phyloP scores from a whole-genome alignment of 2,113 vertebrate genomes.

The Cepphus grylle region DNA sequence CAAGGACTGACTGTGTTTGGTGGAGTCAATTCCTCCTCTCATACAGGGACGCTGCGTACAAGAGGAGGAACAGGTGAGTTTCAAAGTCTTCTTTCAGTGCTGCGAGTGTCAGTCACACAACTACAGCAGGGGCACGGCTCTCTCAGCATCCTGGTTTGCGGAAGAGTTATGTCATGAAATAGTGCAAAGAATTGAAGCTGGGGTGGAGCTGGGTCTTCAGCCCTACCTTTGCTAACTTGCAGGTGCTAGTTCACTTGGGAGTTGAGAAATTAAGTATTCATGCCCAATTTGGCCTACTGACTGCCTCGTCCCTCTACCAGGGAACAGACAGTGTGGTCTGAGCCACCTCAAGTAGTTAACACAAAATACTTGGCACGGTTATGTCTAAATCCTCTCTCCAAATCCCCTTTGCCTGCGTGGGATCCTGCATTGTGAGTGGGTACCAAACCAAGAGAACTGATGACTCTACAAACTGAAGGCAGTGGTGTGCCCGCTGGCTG shows the following conservation, averaged over 20 bases:
- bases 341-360: background rate
- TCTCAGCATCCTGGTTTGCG: background rate
- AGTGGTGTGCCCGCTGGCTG: background rate
- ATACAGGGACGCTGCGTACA: constrained; percentile 88
- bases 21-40: constrained; percentile 88
- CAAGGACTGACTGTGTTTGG: constrained; percentile 91
- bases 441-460: background rate
- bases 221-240: background rate
- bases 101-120: fast-evolving
- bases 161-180: background rate
- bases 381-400: background rate
- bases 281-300: background rate
- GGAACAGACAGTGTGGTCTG: background rate
- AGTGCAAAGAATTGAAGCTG: background rate
- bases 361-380: background rate
- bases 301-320: background rate
- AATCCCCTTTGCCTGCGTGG: background rate
- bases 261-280: background rate
- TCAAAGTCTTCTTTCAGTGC: background rate
- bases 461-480: background rate
- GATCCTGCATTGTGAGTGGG: background rate
- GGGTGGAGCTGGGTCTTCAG: background rate
- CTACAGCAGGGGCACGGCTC: background rate
- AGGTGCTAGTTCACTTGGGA: background rate
- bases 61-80: constrained; percentile 89